phyloP scores from a whole-genome alignment of 1,140 invertebrate genomes.

The Agrilus planipennis region DNA sequence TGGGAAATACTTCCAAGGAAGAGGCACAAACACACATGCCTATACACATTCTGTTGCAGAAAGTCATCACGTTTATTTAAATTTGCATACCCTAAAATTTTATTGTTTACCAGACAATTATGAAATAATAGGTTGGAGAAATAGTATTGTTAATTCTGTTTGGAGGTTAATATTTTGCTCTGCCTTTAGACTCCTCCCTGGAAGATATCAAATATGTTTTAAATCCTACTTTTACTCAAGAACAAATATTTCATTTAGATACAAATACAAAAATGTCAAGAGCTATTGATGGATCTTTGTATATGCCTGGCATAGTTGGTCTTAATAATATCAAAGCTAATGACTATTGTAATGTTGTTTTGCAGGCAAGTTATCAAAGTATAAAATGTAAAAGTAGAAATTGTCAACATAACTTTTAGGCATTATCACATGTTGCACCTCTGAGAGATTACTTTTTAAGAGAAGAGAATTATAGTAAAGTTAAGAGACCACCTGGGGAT shows the following conservation, averaged over 20 bases:
- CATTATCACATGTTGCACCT: conserved; percentile 87
- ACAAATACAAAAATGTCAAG: conserved; percentile 75
- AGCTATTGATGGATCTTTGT: conserved; percentile 94
- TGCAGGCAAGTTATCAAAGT: conserved; percentile 56
- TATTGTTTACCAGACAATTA: conserved; percentile 99
- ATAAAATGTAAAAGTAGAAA: not conserved
- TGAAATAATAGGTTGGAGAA: conserved; percentile 81
- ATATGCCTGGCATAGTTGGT: conserved; percentile 92
- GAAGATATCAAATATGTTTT: conserved; percentile 99
- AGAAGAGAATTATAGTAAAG: conserved; percentile 81
- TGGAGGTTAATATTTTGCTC: conserved; percentile 8
- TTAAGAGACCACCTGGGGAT: conserved; percentile 87
- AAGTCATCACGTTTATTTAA: conserved; percentile 95
- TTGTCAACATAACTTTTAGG: conserved; percentile 43
- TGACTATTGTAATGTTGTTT: conserved; percentile 98
- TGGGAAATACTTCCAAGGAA: conserved; percentile 98
- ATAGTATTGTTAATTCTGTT: conserved; percentile 5
- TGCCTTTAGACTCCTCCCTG: conserved; percentile 77
- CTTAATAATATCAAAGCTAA: conserved; percentile 99
- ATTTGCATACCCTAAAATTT: conserved; percentile 94
- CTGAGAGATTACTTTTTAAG: conserved; percentile 89
- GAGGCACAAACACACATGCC: conserved; percentile 96
- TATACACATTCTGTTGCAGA: conserved; percentile 97
- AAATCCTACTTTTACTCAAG: conserved; percentile 87
- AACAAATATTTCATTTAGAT: conserved; percentile 74